These are phyloP conservation scores for Riparia riparia DNA, from an alignment of 2,113 vertebrate genomes.

Conservation along the genomic window DNA sequence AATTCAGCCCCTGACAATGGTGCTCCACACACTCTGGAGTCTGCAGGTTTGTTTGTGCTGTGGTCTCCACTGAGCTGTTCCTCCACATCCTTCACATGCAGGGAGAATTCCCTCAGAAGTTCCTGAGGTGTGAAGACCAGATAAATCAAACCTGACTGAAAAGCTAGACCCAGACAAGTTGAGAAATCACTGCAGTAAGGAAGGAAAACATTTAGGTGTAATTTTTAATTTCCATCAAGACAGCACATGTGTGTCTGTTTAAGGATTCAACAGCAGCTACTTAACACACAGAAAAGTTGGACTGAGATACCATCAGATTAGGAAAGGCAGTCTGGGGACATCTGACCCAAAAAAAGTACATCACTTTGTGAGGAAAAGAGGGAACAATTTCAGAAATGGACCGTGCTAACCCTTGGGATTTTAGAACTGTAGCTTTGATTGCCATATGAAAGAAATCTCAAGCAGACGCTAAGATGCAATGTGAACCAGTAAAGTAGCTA, in stretches of 20 bases:
- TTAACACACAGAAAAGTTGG: background rate
- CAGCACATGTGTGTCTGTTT: background rate
- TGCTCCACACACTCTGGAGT: background rate
- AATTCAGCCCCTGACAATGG: background rate
- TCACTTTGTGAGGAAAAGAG: background rate
- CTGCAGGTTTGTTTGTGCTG: background rate
- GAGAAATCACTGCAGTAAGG: background rate
- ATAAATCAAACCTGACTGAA: background rate
- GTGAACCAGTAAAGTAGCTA: background rate
- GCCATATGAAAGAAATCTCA: background rate
- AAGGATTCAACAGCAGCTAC: background rate
- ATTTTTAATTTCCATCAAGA: background rate
- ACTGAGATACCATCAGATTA: background rate
- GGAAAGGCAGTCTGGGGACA: background rate
- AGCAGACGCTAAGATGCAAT: background rate
- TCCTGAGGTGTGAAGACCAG: background rate
- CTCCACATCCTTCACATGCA: background rate
- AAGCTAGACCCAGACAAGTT: background rate
- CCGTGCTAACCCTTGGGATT: background rate
- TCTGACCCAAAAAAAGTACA: background rate
- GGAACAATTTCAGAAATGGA: background rate
- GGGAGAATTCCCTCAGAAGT: background rate
- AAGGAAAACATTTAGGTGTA: background rate
- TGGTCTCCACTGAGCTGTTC: background rate
- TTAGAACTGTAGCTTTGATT: background rate